These are phyloP conservation scores for Phoeniculus purpureus DNA, from an alignment of 2,797 vertebrate species.

Conservation along the genomic window DNA sequence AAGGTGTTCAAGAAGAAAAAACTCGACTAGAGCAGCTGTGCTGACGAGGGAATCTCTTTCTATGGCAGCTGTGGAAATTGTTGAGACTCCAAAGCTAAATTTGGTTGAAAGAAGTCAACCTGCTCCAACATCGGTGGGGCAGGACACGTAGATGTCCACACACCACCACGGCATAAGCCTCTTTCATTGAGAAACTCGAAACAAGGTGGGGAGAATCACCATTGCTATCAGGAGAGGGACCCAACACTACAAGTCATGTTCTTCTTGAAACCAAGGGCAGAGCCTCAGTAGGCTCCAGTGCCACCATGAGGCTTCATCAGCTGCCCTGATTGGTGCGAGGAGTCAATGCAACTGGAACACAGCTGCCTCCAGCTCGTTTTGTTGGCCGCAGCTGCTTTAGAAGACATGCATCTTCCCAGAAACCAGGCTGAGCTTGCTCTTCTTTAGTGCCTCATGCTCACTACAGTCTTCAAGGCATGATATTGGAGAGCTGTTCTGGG, in stretches of 20 bases:
- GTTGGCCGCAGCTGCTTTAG: neutral
- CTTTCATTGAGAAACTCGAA: neutral
- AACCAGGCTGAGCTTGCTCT: neutral
- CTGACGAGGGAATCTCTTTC: neutral
- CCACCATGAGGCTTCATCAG: no score
- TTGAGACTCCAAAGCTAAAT: neutral
- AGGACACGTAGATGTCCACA: accelerated
- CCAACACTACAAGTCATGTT: neutral
- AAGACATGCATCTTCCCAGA: neutral
- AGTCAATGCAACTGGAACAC: neutral
- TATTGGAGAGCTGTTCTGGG: neutral
- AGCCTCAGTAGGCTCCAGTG: neutral
- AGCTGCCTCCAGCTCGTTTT: neutral
- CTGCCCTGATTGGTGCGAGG: neutral
- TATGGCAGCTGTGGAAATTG: neutral
- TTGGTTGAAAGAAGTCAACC: neutral
- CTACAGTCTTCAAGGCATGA: neutral
- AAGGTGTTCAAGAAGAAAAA: neutral
- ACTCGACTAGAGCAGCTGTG: neutral
- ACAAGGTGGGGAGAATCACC: neutral
- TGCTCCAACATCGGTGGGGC: neutral
- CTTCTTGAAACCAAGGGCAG: neutral
- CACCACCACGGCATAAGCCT: accelerated
- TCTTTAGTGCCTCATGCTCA: neutral
- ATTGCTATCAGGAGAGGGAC: neutral